Evolutionary conservation across 2,797 vertebrate genomes (phyloP).

Genomic region (Eleutherodactylus coqui): DNA sequence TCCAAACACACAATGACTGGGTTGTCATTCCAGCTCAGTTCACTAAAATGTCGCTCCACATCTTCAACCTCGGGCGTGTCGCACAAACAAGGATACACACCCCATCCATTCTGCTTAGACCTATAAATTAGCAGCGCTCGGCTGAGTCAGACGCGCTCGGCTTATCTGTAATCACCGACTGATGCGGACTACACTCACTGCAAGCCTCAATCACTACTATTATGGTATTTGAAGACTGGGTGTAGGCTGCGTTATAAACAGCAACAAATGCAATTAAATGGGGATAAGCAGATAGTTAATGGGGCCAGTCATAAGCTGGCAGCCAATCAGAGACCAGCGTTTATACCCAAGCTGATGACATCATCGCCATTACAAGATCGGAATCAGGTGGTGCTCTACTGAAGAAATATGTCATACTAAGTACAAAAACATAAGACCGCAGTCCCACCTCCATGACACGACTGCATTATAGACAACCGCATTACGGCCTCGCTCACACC

Average conservation of each 20-base stretch:
- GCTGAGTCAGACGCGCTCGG: slow-evolving; percentile 34
- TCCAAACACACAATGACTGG: not conserved
- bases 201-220: slow-evolving; percentile 30
- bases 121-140: slow-evolving; percentile 9
- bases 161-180: slow-evolving; percentile 11
- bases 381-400: not conserved
- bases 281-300: slow-evolving; percentile 24
- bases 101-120: slow-evolving; percentile 14
- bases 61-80: slow-evolving; percentile 12
- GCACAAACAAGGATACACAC: not conserved
- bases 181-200: not conserved
- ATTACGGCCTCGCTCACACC: too few species aligned
- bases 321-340: not conserved
- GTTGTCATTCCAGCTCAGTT: not conserved
- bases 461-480: too few species aligned
- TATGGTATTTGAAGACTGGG: slow-evolving; percentile 41
- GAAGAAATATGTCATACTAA: not conserved
- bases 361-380: slow-evolving; percentile 8
- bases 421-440: too few species aligned
- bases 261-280: slow-evolving; percentile 39
- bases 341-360: not conserved
- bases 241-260: slow-evolving; percentile 17
- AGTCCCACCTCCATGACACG: too few species aligned
- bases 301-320: not conserved
- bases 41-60: not conserved